Conservation (phyloP, 2,888 invertebrate species). For the Polietes domitor region DNA sequence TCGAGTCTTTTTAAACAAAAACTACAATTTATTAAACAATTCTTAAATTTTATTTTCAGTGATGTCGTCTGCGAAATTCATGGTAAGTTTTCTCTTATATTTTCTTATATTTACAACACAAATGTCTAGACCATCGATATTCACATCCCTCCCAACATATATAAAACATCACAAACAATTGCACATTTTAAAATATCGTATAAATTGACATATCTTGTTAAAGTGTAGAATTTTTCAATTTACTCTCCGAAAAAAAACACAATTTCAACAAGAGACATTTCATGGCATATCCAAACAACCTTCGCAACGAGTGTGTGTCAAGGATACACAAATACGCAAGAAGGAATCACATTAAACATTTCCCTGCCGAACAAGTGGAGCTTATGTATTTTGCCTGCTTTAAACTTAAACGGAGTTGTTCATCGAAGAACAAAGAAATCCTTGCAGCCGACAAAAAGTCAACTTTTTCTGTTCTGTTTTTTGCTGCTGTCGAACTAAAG, state of each 20-base stretch:
- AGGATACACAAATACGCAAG: not conserved
- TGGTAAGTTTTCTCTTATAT: no score
- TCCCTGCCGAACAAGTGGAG: not conserved
- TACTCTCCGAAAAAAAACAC: not conserved
- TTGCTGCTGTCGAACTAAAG: not conserved
- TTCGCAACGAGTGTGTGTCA: not conserved
- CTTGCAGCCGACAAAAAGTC: not conserved
- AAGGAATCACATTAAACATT: not conserved
- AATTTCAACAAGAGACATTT: not conserved
- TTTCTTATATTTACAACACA: no score
- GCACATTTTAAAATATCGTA: no score
- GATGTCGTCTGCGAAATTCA: no score
- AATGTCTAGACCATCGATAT: no score
- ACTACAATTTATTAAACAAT: no score
- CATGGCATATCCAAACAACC: slow-evolving; percentile 1
- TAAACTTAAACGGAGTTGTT: not conserved
- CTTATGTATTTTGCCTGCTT: not conserved
- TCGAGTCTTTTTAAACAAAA: no score
- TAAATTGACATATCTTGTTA: no score
- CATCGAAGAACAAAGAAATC: not conserved
- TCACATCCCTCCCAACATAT: no score
- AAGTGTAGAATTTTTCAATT: not conserved
- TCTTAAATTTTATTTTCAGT: no score
- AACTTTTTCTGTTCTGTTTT: not conserved
- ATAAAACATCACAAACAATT: no score